Evolutionary conservation across 2,113 vertebrate species (phyloP), one percentile per base, ranked within the genome.

Genomic region (Corythaixoides concolor): DNA sequence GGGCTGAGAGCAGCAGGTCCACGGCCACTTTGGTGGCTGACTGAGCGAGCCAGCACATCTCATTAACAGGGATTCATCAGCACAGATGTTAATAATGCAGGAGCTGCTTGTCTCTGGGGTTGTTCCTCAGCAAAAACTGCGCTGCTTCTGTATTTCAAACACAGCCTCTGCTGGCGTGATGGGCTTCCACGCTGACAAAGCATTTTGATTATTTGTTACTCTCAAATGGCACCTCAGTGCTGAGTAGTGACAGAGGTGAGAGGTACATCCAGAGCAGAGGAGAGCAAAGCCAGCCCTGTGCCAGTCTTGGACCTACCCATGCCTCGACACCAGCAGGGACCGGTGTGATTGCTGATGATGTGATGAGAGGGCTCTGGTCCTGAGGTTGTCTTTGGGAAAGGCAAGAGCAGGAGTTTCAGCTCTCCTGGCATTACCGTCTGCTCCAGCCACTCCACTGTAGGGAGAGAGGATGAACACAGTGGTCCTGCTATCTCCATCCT

Each of bases 21-120:
- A 70, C 0, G 13, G 85, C 75, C 64, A 20, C 75, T 79, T 70
- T 67, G 84, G 80, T 67, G 55, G 77, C 85, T 75, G 70, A n/a
- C 66, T 92, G 94, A 56, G 69, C 90, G 75, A 70, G 59, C 0
- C 5, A 85, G 91, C 26, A 3, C 1, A 2, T 87, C 96, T 97
- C 96, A 96, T 97, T 96, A 97, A 94, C 67, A 59, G 88, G 95
- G 93, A 92, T 90, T 97, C 97, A 97, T 96, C 96, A 97, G 90
- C 82, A 75, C 58, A 1, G 0, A 58, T 49, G 91, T 97, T 97
- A 97, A 97, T 97, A 97, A 97, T 97, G 89, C 90, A 97, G 92
- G 85, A 96, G 86, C 37, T 93, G 94, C 64, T 85, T 89, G 82
- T 97, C 96, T 96, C 96, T 72, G 58, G 92, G 87, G 92, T 86